Evolutionary conservation across 2,797 vertebrate genomes (phyloP).

Genomic region (Enteromius treurensis): DNA sequence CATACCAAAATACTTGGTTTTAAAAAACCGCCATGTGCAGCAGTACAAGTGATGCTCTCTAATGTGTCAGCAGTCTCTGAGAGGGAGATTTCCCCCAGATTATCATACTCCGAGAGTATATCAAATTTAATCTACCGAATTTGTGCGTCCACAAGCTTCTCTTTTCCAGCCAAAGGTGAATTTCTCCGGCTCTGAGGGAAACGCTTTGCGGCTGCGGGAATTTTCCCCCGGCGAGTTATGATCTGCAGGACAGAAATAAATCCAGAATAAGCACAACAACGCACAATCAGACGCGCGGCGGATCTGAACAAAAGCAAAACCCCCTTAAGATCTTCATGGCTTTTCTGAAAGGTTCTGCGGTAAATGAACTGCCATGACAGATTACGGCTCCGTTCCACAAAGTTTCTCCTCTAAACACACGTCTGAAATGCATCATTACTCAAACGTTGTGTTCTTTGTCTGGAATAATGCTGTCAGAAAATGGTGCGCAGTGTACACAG

Average conservation of each 20-base stretch:
- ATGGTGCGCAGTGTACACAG: slow-evolving; percentile 52
- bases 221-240: slow-evolving; percentile 58
- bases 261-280: slow-evolving; percentile 73
- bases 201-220: slow-evolving; percentile 47
- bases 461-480: slow-evolving; percentile 48
- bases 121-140: slow-evolving; percentile 68
- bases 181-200: slow-evolving; percentile 54
- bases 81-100: slow-evolving; percentile 68
- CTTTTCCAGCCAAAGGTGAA: slow-evolving; percentile 70
- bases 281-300: slow-evolving; percentile 59
- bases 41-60: not conserved
- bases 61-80: slow-evolving; percentile 34
- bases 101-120: slow-evolving; percentile 65
- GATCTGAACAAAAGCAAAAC: slow-evolving; percentile 33
- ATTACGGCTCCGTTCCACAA: slow-evolving; percentile 70
- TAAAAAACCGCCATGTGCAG: not conserved
- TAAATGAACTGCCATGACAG: slow-evolving; percentile 73
- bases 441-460: slow-evolving; percentile 50
- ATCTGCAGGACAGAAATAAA: slow-evolving; percentile 63
- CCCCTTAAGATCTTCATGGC: slow-evolving; percentile 33
- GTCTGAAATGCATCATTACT: slow-evolving; percentile 57
- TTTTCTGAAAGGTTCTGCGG: slow-evolving; percentile 54
- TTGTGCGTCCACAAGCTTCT: slow-evolving; percentile 59
- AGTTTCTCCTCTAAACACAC: slow-evolving; percentile 67
- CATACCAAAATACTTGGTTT: not conserved